A percentile compares a stretch with the other conserved stretches of the same genome.
Conservation (phyloP, 1,140 invertebrate genomes). For the Ceratosolen fusciceps region DNA sequence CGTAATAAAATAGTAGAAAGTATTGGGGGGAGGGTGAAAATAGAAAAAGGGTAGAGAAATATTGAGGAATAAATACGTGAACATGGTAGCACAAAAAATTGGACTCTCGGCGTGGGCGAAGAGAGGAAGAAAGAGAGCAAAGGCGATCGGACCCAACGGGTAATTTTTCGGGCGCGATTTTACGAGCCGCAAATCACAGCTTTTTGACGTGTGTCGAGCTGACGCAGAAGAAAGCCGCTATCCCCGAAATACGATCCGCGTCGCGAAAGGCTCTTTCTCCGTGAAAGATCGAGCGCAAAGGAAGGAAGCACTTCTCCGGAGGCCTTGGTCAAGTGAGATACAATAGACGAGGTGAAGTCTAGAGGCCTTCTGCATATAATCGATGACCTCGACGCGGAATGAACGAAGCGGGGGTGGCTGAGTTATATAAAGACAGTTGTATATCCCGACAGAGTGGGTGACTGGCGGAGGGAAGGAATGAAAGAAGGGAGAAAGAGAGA, state of each 20-base stretch:
- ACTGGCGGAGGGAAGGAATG: not conserved
- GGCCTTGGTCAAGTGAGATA: not conserved
- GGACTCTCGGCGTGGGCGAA: no score
- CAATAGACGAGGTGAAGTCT: not conserved
- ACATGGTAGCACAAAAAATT: no score
- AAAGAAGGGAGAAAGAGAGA: slow-evolving; percentile 17
- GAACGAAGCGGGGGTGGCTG: not conserved
- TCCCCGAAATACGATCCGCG: not conserved
- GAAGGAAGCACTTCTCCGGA: not conserved
- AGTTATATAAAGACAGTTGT: not conserved
- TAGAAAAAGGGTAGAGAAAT: not conserved
- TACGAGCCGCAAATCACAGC: slow-evolving; percentile 45
- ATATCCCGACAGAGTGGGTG: not conserved
- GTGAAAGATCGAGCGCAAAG: not conserved
- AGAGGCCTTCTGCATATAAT: not conserved
- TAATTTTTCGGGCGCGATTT: slow-evolving; percentile 45
- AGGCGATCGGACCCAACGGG: not conserved
- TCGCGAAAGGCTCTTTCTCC: not conserved
- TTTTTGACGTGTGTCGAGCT: slow-evolving; percentile 25
- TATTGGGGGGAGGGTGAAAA: no score
- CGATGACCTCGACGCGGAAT: not conserved
- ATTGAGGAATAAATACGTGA: not conserved
- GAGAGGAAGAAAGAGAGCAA: not conserved
- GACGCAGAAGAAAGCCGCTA: not conserved
- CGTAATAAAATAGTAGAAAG: not conserved